Conservation (phyloP, 2,113 vertebrate genomes). For the Sinocyclocheilus maitianheensis region DNA sequence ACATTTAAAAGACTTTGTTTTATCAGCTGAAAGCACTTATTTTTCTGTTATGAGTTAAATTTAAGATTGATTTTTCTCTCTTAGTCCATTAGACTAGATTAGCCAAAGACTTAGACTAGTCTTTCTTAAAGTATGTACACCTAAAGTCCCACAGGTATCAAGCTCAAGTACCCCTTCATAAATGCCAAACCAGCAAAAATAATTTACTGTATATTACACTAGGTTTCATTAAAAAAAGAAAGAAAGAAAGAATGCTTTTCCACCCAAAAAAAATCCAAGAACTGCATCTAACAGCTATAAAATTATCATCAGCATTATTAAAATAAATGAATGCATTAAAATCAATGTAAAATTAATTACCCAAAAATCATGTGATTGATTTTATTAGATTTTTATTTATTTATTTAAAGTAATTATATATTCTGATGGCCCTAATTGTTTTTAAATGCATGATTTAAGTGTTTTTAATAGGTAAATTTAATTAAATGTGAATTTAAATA, state of each 20-base stretch:
- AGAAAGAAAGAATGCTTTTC: background rate
- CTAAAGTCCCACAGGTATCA: background rate
- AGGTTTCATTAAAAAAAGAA: background rate
- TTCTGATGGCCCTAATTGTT: too few species aligned
- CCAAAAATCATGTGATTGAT: too few species aligned
- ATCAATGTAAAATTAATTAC: too few species aligned
- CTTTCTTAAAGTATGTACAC: background rate
- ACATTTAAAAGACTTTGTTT: constrained; percentile 21
- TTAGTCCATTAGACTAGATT: background rate
- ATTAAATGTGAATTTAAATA: too few species aligned
- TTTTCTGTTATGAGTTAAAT: constrained; percentile 15
- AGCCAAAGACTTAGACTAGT: background rate
- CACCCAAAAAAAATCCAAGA: background rate
- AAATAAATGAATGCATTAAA: background rate
- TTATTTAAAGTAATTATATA: too few species aligned
- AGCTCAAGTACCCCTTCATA: background rate
- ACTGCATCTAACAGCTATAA: background rate
- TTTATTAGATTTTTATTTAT: too few species aligned
- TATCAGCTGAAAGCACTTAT: constrained; percentile 30
- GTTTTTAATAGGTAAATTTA: too few species aligned
- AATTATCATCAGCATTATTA: background rate
- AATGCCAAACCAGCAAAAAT: background rate
- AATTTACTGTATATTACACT: background rate
- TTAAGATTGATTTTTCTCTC: background rate
- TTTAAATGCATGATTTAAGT: too few species aligned